Conservation (phyloP, 2,113 vertebrate genomes). For the Brachypodius melanocephalos region DNA sequence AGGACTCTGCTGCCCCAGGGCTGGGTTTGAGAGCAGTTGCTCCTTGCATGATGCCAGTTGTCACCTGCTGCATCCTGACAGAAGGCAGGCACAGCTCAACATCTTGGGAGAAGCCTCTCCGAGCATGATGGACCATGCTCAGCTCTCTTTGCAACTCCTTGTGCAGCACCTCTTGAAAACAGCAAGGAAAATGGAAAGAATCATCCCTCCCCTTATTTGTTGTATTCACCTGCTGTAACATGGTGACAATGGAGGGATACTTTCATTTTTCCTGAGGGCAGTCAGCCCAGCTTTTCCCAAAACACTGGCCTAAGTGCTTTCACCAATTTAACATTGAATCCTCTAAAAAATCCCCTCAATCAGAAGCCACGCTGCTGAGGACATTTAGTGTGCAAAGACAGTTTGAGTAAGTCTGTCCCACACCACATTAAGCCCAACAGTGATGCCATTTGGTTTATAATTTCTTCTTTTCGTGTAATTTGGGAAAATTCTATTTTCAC, state of each 20-base stretch:
- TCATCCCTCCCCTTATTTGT: not conserved
- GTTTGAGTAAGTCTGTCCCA: not conserved
- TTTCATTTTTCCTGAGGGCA: not conserved
- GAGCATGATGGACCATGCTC: not conserved
- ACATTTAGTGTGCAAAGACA: not conserved
- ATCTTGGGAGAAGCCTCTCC: not conserved
- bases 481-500: conserved; percentile 41
- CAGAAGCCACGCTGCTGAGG: not conserved
- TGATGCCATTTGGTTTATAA: conserved; percentile 14
- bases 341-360: not conserved
- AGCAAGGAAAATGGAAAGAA: not conserved
- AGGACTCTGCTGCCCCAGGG: not conserved
- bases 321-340: not conserved
- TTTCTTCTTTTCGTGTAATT: not conserved
- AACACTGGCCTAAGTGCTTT: not conserved
- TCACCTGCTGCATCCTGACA: not conserved
- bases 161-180: accelerated
- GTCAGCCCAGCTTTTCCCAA: not conserved
- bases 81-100: not conserved
- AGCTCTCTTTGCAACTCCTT: not conserved
- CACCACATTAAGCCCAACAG: not conserved
- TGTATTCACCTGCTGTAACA: not conserved
- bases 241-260: accelerated
- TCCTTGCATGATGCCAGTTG: accelerated
- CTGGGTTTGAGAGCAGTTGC: accelerated